Base-by-base conservation (phyloP, 2,113 vertebrate species). In the Anoplopoma fimbria region DNA sequence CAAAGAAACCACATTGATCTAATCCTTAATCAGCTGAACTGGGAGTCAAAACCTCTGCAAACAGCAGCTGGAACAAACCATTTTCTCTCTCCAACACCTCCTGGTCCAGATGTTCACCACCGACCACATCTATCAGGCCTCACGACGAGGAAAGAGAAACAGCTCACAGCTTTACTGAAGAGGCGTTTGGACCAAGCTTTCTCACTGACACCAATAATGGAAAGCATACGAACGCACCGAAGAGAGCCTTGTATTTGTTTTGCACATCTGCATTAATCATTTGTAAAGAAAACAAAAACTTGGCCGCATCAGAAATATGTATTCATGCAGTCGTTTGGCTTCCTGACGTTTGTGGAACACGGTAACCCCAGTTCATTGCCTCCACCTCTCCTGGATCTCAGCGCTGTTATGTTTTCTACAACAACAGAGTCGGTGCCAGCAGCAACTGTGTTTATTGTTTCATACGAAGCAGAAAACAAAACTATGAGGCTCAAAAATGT, bases 391-490 rank as follows among this genome's bases (percentile, higher is more conserved):
- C 61, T 88, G 82, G 85, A 87, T 79, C 81, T 81, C 86, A 63
- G 55, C 25, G 60, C 55, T 75, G 77, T 86, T 83, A 53, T 89
- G 88, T 69, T 89, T 91, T 58, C 68, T 65, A 69, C 75, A 87
- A 93, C 88, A 92, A 92, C 88, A 93, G 85, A 70, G 69, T 79
- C 9, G 1, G 75, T 89, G 89, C 90, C 86, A 91, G 82, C 86
- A 85, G 83, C 33, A 62, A 81, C 81, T 76, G 57, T 90, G 88
- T 92, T 92, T 93, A 92, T 89, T 93, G 85, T 93, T 89, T 92
- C 76, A 88, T 72, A 77, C 49, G 34, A 72, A 87, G 81, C 79
- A 76, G 67, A 89, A 92, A 88, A 89, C 86, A 92, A 87, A 93
- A 92, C 83, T 87, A 82, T 49, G 69, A 79, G 83, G 83, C 79